Base-by-base conservation (phyloP, 2,888 invertebrate species). In the Leptarthrus brevirostris region DNA sequence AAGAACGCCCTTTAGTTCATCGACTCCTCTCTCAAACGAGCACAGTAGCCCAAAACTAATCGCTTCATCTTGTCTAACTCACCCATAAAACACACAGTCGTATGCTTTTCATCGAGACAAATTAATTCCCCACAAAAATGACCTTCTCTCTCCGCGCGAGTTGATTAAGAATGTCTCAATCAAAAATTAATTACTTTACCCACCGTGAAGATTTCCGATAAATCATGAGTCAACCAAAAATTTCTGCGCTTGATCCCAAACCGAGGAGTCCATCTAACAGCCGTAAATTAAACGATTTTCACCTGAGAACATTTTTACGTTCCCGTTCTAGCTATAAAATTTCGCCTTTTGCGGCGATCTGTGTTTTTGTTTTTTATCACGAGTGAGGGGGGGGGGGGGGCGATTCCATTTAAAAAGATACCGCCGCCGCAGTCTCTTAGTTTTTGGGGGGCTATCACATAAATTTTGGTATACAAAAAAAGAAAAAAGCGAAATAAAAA, bases 241-340 rank as follows among this genome's bases (percentile, higher is more conserved):
- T 30, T 30, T 8, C 30, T 30, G 30, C n/a, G n/a, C n/a, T n/a
- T n/a, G n/a, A n/a, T n/a, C n/a, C n/a, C n/a, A n/a, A n/a, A n/a
- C n/a, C n/a, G n/a, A 14, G 1, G 8, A 14, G 1, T 8, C 5
- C n/a, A 8, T 44, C n/a, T 14, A 44, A 44, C 12, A 14, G 44
- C 44, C 6, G 44, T 44, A 44, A 44, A 44, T 44, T 44, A 44
- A 4, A 16, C 5, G 6, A 44, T 44, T 44, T 44, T 44, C 44
- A 44, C 44, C 44, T 44, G n/a, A 44, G 16, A 14, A 44, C 44
- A 44, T 44, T 44, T 44, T 44, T 44, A 44, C 44, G 44, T 44
- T 4, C n/a, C 44, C n/a, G n/a, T n/a, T 44, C 12, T 30, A 44
- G 44, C 44, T 44, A 44, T 44, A 44, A 44, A 44, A 1, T 30